Percentiles rank a stretch among this genome's conserved stretches.
Conservation (phyloP, 2,797 vertebrate species). For the Chloroceryle amazona region DNA sequence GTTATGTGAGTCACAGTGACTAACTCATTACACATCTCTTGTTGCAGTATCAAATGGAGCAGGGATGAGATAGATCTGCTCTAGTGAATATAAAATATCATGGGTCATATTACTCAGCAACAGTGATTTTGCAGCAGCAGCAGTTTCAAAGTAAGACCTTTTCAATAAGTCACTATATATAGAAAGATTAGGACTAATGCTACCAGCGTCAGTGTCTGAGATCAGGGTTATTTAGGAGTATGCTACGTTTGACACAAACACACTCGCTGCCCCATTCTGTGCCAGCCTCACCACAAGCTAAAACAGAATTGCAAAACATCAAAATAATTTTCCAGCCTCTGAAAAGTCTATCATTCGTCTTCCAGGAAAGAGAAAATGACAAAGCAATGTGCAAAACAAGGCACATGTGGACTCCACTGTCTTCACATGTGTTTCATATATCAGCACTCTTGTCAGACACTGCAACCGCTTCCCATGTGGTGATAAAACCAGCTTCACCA, state of each 20-base stretch:
- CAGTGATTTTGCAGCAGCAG: conserved; percentile 71
- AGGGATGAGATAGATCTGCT: conserved; percentile 57
- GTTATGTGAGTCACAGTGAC: conserved; percentile 71
- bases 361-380: conserved; percentile 17
- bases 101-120: conserved; percentile 79
- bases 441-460: background rate
- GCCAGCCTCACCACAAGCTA: background rate
- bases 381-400: conserved; percentile 1
- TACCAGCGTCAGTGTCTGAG: background rate
- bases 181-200: conserved; percentile 46
- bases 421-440: conserved; percentile 25
- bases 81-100: conserved; percentile 75
- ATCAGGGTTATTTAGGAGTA: conserved; percentile 51
- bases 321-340: conserved; percentile 5
- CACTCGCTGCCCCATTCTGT: fast-evolving
- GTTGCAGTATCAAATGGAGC: conserved; percentile 77
- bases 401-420: background rate
- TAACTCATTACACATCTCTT: conserved; percentile 75
- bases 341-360: conserved; percentile 21
- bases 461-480: background rate
- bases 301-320: background rate
- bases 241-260: background rate
- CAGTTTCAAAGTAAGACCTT: conserved; percentile 76
- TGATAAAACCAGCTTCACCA: background rate
- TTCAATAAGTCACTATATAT: conserved; percentile 64